Percentiles rank a stretch among this genome's conserved stretches.
Conservation (phyloP, 2,113 vertebrate species). For the Damaliscus lunatus region DNA sequence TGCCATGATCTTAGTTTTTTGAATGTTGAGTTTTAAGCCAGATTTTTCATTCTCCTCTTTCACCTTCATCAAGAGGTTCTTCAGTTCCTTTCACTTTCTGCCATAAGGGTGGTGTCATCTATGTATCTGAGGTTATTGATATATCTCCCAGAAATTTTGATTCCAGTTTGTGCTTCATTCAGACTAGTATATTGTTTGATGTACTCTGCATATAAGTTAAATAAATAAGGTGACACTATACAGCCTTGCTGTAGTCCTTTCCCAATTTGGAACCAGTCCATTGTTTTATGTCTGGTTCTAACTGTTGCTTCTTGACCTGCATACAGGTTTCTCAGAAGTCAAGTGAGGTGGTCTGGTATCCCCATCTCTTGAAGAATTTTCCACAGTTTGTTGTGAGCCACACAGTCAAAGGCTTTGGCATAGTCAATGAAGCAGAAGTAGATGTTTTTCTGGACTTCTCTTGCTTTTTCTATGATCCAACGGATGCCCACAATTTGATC, state of each 20-base stretch:
- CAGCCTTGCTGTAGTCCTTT: neutral
- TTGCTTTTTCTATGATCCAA: neutral
- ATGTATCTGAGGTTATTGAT: neutral
- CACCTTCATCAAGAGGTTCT: neutral
- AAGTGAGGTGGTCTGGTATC: neutral
- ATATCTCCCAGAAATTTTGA: neutral
- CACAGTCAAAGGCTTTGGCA: neutral
- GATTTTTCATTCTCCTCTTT: neutral
- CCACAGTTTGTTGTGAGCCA: neutral
- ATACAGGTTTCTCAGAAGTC: neutral
- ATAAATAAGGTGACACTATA: neutral
- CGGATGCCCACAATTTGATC: accelerated
- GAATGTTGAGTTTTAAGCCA: neutral
- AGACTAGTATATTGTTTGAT: neutral
- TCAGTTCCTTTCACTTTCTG: neutral
- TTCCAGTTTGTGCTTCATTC: neutral
- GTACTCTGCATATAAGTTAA: neutral
- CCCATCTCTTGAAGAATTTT: neutral
- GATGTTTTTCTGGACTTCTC: neutral
- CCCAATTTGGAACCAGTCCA: neutral
- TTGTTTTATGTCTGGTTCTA: neutral
- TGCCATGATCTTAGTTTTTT: neutral
- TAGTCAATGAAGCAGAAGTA: neutral
- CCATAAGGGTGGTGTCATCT: neutral
- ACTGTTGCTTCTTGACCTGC: neutral